Conservation (phyloP, 2,797 vertebrate genomes). For the Darevskia nairensis region DNA sequence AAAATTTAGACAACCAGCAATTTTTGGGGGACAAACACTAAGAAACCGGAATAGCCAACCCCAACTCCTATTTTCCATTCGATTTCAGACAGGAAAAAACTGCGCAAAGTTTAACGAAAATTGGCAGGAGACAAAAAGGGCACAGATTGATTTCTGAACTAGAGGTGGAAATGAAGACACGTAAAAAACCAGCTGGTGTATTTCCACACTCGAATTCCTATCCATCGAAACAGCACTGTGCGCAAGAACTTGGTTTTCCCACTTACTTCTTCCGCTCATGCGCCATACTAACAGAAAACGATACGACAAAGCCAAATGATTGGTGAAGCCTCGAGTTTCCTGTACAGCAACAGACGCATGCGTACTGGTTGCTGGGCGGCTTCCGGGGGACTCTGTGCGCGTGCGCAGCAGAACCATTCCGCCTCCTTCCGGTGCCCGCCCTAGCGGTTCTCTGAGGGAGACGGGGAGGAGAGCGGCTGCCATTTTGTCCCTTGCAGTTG, state of each 20-base stretch:
- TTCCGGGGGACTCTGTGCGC: background rate
- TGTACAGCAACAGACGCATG: background rate
- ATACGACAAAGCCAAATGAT: rapidly evolving
- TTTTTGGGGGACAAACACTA: background rate
- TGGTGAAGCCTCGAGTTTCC: rapidly evolving
- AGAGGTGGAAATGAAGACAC: background rate
- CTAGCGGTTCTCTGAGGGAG: rapidly evolving
- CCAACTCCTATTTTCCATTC: background rate
- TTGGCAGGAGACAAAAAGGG: background rate
- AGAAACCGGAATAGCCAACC: background rate
- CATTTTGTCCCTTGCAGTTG: background rate
- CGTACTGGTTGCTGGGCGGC: background rate
- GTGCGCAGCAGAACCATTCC: constrained; percentile 14
- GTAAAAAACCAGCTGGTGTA: background rate
- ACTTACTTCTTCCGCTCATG: background rate
- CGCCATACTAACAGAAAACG: background rate
- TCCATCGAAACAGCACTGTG: no score
- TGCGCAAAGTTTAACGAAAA: background rate
- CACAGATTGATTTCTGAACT: background rate
- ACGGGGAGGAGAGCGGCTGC: background rate
- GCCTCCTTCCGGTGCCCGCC: rapidly evolving
- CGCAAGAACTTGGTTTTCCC: rapidly evolving
- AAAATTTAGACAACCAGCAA: background rate
- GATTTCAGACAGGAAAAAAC: background rate
- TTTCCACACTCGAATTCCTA: background rate